Conservation (phyloP, 1,140 invertebrate genomes). For the Tribolium castaneum region DNA sequence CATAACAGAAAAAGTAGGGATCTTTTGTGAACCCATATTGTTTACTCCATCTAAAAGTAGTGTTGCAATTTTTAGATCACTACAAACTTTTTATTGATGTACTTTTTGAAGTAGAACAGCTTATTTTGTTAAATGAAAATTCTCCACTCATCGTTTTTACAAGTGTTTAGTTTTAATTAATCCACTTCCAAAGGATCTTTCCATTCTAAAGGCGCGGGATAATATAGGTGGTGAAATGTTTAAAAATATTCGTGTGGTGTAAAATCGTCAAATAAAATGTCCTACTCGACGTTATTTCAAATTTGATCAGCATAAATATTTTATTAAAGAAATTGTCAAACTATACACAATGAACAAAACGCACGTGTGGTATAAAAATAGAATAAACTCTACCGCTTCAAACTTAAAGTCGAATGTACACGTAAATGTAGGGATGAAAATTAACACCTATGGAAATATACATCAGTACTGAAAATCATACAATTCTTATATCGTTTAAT, state of each 20-base stretch:
- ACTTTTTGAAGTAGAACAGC: no score
- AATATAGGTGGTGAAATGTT: constrained; percentile 74
- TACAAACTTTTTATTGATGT: no score
- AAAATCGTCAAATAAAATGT: neutral
- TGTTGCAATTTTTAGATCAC: no score
- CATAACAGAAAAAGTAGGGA: no score
- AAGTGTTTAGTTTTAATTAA: no score
- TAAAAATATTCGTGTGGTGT: constrained; percentile 64
- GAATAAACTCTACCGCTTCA: constrained; percentile 11
- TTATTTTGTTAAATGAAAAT: no score
- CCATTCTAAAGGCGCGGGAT: no score
- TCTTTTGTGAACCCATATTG: no score
- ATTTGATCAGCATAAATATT: neutral
- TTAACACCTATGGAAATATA: no score
- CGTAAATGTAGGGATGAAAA: neutral
- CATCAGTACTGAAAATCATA: constrained; percentile 33
- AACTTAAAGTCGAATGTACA: constrained; percentile 6
- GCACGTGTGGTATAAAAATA: neutral
- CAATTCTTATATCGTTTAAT: constrained; percentile 13
- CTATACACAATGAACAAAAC: constrained; percentile 3
- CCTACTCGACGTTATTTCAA: no score
- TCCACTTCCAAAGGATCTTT: constrained; percentile 77
- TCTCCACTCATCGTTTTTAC: no score
- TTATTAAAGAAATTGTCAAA: constrained; percentile 11
- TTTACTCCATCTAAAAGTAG: no score